Conservation (phyloP, 2,113 vertebrate species). For the Dunckerocampus dactyliophorus region DNA sequence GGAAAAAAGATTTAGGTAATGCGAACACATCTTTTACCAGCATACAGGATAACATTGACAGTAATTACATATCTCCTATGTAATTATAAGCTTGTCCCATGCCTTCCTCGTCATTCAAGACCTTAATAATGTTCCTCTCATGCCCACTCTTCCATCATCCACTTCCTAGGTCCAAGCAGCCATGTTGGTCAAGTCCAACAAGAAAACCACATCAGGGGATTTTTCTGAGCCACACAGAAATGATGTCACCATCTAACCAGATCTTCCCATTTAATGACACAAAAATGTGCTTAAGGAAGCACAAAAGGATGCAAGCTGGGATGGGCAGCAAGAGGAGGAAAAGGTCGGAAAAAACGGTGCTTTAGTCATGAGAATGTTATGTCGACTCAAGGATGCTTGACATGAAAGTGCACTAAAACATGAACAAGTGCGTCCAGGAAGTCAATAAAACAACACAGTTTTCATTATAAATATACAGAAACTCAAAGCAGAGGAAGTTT, state of each 20-base stretch:
- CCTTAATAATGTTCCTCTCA: conserved; percentile 44
- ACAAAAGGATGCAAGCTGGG: conserved; percentile 29
- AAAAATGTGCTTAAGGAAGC: conserved; percentile 51
- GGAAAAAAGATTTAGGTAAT: conserved; percentile 24
- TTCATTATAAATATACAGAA: conserved; percentile 30
- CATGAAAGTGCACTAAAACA: conserved; percentile 27
- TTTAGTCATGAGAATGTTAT: conserved; percentile 30
- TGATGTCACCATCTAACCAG: conserved; percentile 52
- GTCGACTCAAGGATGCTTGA: conserved; percentile 6
- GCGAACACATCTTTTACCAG: conserved; percentile 39
- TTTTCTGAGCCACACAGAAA: conserved; percentile 53
- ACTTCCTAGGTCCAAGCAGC: conserved; percentile 34
- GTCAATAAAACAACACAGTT: conserved; percentile 45
- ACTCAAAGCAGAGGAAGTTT: conserved; percentile 28
- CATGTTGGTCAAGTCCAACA: conserved; percentile 44
- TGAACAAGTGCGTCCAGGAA: conserved; percentile 33
- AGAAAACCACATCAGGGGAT: conserved; percentile 43
- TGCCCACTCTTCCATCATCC: conserved; percentile 30
- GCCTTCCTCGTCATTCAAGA: conserved; percentile 25
- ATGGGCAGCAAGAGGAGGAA: conserved; percentile 14
- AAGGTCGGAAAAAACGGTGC: conserved; percentile 24
- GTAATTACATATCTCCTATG: conserved; percentile 46
- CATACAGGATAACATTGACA: conserved; percentile 50
- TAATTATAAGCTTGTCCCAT: conserved; percentile 49
- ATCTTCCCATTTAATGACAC: conserved; percentile 48